Percentiles rank a stretch among this genome's conserved stretches.
phyloP scores from a whole-genome alignment of 2,888 invertebrate genomes.

The Microctonus brassicae region DNA sequence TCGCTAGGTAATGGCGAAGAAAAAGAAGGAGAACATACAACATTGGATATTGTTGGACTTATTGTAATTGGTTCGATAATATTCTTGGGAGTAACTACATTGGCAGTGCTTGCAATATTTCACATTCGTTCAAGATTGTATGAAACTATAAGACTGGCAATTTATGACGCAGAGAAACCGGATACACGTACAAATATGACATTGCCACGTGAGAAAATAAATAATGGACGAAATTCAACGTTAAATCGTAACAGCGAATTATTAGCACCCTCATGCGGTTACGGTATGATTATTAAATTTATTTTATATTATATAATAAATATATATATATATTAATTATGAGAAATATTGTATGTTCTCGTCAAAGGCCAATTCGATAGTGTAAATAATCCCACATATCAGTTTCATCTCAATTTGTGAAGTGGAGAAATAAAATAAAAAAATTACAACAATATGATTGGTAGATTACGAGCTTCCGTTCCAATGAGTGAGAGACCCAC shows the following conservation, averaged over 20 bases:
- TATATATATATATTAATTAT: not conserved
- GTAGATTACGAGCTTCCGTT: conserved; percentile 47
- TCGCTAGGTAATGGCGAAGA: conserved; percentile 38
- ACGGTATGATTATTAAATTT: conserved; percentile 35
- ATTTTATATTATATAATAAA: not conserved
- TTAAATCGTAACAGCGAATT: conserved; percentile 41
- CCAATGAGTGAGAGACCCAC: conserved; percentile 15
- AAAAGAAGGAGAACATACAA: conserved; percentile 49
- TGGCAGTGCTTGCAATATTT: conserved; percentile 61
- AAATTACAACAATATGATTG: conserved; percentile 43
- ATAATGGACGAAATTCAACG: conserved; percentile 48
- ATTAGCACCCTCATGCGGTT: conserved; percentile 44
- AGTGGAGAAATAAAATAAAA: not conserved
- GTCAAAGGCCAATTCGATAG: not conserved
- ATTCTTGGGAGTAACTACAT: conserved; percentile 59
- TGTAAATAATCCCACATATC: not conserved
- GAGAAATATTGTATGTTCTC: not conserved
- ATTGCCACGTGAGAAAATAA: conserved; percentile 44
- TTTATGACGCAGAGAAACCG: conserved; percentile 58
- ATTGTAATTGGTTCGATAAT: conserved; percentile 63
- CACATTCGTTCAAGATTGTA: conserved; percentile 62
- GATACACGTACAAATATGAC: conserved; percentile 45
- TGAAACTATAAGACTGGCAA: conserved; percentile 61
- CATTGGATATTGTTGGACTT: conserved; percentile 60
- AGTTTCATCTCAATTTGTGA: not conserved